phyloP scores from a whole-genome alignment of 2,888 invertebrate genomes.

The Drosophila pseudotakahashii region DNA sequence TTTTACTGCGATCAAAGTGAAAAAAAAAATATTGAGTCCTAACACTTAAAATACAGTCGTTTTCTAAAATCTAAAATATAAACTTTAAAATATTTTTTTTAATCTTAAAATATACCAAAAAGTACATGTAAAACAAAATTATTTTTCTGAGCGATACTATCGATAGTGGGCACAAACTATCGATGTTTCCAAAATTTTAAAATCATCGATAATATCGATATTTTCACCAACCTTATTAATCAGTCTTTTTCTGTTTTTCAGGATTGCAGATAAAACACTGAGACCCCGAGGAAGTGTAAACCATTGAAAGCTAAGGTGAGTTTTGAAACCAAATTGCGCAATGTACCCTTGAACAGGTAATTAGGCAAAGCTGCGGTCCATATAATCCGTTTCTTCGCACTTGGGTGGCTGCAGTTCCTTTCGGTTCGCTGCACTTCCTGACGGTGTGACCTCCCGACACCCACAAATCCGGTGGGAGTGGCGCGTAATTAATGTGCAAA shows the following conservation, averaged over 20 bases:
- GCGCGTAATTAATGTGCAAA: slow-evolving; percentile 61
- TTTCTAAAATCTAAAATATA: no score
- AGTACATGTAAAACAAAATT: no score
- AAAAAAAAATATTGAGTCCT: no score
- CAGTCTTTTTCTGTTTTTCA: slow-evolving; percentile 1
- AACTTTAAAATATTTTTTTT: no score
- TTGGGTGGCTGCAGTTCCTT: slow-evolving; percentile 48
- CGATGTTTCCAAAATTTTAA: no score
- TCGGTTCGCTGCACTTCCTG: slow-evolving; percentile 36
- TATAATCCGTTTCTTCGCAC: slow-evolving; percentile 34
- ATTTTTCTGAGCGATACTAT: no score
- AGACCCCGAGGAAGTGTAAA: not conserved
- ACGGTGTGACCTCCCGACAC: slow-evolving; percentile 44
- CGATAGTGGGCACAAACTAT: no score
- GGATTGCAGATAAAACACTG: slow-evolving; percentile 1
- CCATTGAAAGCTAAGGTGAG: slow-evolving; percentile 11
- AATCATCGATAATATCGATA: no score
- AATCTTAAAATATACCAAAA: no score
- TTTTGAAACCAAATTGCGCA: not conserved
- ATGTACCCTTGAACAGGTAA: slow-evolving; percentile 7
- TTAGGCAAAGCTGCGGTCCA: slow-evolving; percentile 18
- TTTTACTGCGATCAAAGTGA: no score
- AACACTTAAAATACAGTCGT: no score
- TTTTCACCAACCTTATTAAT: not conserved
- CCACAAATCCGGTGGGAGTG: not conserved